Evolutionary conservation across 2,113 vertebrate species (phyloP).

Genomic region (Oncorhynchus keta): DNA sequence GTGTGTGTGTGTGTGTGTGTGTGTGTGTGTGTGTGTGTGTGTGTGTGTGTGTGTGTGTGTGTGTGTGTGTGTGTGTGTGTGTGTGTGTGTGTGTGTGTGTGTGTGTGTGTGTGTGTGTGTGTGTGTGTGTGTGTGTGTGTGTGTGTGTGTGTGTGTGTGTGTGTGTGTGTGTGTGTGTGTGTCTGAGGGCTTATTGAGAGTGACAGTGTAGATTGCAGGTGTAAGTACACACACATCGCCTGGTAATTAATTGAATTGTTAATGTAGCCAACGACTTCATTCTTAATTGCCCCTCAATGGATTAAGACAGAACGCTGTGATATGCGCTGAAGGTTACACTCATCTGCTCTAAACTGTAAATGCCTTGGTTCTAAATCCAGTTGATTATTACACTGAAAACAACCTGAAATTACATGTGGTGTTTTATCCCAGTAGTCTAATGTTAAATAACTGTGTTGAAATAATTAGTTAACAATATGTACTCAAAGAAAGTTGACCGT

Average conservation of each 20-base stretch:
- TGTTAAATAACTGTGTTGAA: constrained; percentile 55
- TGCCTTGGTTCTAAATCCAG: constrained; percentile 8
- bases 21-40: too few species aligned
- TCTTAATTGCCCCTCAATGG: constrained; percentile 70
- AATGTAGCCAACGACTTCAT: constrained; percentile 69
- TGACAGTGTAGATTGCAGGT: constrained; percentile 83
- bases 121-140: constrained; percentile 22
- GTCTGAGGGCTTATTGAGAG: constrained; percentile 78
- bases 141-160: constrained; percentile 10
- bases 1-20: too few species aligned
- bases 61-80: background rate
- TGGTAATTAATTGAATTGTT: constrained; percentile 86
- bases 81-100: constrained; percentile 2
- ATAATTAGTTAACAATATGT: constrained; percentile 72
- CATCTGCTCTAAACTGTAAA: constrained; percentile 37
- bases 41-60: too few species aligned
- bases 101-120: constrained; percentile 11
- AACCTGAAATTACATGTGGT: constrained; percentile 31
- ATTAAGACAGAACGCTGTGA: constrained; percentile 67
- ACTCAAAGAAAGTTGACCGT: constrained; percentile 72
- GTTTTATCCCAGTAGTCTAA: constrained; percentile 20
- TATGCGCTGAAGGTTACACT: constrained; percentile 35
- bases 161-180: constrained; percentile 36
- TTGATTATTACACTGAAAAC: constrained; percentile 27
- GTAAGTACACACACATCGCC: constrained; percentile 78